Percentiles rank a stretch among this genome's conserved stretches.
Conservation (phyloP, 2,888 invertebrate species). For the Chydorus sphaericus region DNA sequence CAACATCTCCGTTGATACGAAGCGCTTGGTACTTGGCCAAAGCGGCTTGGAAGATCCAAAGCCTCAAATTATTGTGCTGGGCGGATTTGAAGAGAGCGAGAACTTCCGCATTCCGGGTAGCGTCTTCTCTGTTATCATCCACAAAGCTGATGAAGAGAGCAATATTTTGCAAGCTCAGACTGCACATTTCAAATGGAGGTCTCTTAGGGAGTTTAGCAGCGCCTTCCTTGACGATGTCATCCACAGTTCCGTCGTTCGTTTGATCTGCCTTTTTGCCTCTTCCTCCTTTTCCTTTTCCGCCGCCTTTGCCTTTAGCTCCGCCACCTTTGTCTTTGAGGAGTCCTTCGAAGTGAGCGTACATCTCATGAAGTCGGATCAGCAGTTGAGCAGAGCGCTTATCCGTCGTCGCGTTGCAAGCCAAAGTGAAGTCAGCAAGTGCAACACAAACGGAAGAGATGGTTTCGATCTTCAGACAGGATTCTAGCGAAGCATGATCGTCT, state of each 20-base stretch:
- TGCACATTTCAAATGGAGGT: background rate
- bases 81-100: background rate
- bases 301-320: background rate
- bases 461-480: background rate
- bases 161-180: background rate
- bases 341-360: background rate
- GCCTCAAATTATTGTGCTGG: background rate
- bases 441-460: background rate
- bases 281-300: no score
- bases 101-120: no score
- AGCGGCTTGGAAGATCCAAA: constrained; percentile 1
- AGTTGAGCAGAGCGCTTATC: background rate
- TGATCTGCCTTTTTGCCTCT: background rate
- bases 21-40: constrained; percentile 1
- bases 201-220: background rate
- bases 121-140: no score
- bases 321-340: background rate
- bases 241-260: no score
- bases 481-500: background rate
- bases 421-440: background rate
- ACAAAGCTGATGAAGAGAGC: background rate
- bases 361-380: background rate
- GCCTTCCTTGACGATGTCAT: no score
- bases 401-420: background rate
- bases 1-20: background rate